Conservation (phyloP, 2,888 invertebrate species). For the Acanthosoma haemorrhoidale region DNA sequence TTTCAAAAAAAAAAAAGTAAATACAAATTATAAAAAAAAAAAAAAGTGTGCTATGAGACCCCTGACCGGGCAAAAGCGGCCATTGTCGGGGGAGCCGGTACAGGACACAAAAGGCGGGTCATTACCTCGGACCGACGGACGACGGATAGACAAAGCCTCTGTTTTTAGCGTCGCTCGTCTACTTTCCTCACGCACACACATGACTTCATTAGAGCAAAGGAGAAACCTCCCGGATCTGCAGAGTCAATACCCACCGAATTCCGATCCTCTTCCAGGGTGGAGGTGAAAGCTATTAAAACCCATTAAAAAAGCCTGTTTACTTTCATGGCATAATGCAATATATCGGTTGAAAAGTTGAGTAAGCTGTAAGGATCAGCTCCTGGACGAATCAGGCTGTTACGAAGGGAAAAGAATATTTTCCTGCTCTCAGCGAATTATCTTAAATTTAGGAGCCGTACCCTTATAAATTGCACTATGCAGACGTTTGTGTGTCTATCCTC, state of each 20-base stretch:
- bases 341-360: not conserved
- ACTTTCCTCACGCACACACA: constrained; percentile 24
- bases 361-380: too few relatives aligned
- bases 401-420: too few relatives aligned
- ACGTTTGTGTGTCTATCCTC: too few relatives aligned
- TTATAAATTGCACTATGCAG: too few relatives aligned
- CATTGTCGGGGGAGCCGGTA: not conserved
- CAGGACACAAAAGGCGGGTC: not conserved
- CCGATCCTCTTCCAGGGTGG: not conserved
- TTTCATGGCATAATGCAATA: not conserved
- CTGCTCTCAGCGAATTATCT: too few relatives aligned
- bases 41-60: not conserved
- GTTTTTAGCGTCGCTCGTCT: not conserved
- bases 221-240: constrained; percentile 18
- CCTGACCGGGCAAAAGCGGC: not conserved
- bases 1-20: not conserved
- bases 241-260: constrained; percentile 6
- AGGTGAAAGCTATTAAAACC: constrained; percentile 22
- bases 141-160: not conserved
- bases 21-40: not conserved
- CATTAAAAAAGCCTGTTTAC: constrained; percentile 19
- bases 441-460: too few relatives aligned
- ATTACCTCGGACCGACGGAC: not conserved
- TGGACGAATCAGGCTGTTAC: too few relatives aligned
- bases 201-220: constrained; percentile 15